A percentile compares a stretch with the other conserved stretches of the same genome.
These are phyloP conservation scores for Triops longicaudatus DNA, from an alignment of 1,140 invertebrate species.

Conservation along the genomic window DNA sequence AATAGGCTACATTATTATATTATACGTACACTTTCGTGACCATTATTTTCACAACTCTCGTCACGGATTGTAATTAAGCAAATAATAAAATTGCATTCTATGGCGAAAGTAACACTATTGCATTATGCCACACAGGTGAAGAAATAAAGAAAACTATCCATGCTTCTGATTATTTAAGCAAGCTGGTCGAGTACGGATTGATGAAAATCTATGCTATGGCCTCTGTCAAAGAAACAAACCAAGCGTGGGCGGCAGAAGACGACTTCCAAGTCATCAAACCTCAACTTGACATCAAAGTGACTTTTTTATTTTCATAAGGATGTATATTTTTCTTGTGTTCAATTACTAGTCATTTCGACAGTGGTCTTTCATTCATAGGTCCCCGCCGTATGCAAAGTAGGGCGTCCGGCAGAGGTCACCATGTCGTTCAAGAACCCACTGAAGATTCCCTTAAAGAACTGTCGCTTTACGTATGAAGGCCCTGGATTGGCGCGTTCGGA, in stretches of 20 bases:
- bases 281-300: conserved; percentile 47
- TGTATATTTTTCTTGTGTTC: not conserved
- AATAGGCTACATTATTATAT: no score
- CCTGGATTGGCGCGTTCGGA: conserved; percentile 53
- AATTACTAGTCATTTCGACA: no score
- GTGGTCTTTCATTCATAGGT: conserved; percentile 43
- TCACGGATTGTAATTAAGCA: no score
- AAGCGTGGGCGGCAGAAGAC: conserved; percentile 64
- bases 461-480: conserved; percentile 57
- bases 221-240: conserved; percentile 58
- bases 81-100: no score
- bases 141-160: conserved; percentile 49
- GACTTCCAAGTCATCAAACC: conserved; percentile 65
- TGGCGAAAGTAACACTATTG: no score
- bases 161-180: conserved; percentile 56
- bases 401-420: conserved; percentile 44
- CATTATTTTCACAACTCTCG: no score
- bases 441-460: conserved; percentile 49
- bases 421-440: conserved; percentile 62
- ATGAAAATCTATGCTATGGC: conserved; percentile 63
- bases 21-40: no score
- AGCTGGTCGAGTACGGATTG: conserved; percentile 63
- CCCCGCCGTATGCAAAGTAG: conserved; percentile 47
- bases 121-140: conserved; percentile 44
- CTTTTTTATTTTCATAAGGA: not conserved